phyloP scores from a whole-genome alignment of 2,113 vertebrate genomes.

The Dendrocopos noguchii region DNA sequence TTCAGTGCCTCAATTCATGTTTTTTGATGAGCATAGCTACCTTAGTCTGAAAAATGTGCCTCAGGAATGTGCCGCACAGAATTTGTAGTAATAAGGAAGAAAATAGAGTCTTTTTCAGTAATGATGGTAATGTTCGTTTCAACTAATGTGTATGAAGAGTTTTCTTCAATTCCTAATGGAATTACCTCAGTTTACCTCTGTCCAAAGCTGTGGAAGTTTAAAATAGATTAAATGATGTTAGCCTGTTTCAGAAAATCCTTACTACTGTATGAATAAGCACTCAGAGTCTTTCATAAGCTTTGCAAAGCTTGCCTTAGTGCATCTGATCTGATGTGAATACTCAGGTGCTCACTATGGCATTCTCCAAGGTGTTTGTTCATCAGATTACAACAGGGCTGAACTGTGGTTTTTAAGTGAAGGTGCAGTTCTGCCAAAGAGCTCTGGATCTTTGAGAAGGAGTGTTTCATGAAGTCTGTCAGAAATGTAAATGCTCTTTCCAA shows the following conservation, averaged over 20 bases:
- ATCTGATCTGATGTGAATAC: not conserved
- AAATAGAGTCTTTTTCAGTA: not conserved
- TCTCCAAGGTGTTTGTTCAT: not conserved
- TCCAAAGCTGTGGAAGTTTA: not conserved
- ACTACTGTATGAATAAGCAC: not conserved
- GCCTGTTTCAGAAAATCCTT: not conserved
- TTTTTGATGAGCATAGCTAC: not conserved
- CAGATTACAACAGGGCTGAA: not conserved
- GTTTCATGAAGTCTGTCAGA: not conserved
- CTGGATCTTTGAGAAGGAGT: not conserved
- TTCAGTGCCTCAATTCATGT: fast-evolving
- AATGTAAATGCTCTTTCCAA: not conserved
- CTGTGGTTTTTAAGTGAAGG: not conserved
- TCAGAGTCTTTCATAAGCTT: not conserved
- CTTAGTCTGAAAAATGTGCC: not conserved
- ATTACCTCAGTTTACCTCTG: not conserved
- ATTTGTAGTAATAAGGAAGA: not conserved
- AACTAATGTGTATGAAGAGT: not conserved
- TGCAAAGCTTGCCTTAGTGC: not conserved
- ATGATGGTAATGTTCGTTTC: not conserved
- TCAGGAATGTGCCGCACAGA: not conserved
- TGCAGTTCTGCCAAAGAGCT: not conserved
- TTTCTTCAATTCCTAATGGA: not conserved
- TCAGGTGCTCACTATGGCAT: not conserved
- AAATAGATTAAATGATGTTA: not conserved